A percentile compares a stretch with the other conserved stretches of the same genome.
Conservation (phyloP, 2,888 invertebrate species). For the Pammene fasciana region DNA sequence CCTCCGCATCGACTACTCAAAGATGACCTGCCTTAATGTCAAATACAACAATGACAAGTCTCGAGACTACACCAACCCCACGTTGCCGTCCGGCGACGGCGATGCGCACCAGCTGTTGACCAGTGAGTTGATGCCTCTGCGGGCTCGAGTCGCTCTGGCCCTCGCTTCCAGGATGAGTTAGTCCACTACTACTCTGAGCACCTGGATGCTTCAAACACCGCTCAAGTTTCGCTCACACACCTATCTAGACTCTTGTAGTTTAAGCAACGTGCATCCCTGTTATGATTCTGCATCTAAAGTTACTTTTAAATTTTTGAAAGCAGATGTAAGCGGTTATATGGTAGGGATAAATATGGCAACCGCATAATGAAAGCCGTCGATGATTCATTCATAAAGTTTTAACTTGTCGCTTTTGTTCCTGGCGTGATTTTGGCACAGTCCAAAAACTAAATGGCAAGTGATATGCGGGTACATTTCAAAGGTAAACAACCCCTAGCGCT, state of each 20-base stretch:
- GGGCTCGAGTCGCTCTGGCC: slow-evolving; percentile 79
- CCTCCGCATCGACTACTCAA: slow-evolving; percentile 99
- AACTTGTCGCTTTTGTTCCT: not conserved
- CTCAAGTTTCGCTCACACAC: slow-evolving; percentile 53
- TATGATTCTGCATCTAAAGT: slow-evolving; percentile 36
- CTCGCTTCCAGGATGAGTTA: slow-evolving; percentile 86
- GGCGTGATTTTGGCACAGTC: not conserved
- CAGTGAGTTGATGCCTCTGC: slow-evolving; percentile 85
- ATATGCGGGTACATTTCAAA: not conserved
- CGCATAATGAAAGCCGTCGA: not conserved
- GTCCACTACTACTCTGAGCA: slow-evolving; percentile 77
- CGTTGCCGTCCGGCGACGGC: slow-evolving; percentile 96
- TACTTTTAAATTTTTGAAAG: slow-evolving; percentile 28
- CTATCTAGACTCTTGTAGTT: slow-evolving; percentile 41
- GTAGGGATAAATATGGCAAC: not conserved
- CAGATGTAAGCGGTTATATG: slow-evolving; percentile 40
- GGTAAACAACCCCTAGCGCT: not conserved
- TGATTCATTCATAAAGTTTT: not conserved
- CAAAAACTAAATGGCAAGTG: not conserved
- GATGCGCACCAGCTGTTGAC: slow-evolving; percentile 85
- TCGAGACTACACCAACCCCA: slow-evolving; percentile 99
- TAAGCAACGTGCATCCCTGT: slow-evolving; percentile 32
- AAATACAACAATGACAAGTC: slow-evolving; percentile 99
- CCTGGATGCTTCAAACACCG: slow-evolving; percentile 71
- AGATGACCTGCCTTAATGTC: slow-evolving; percentile 98